phyloP scores from a whole-genome alignment of 2,797 vertebrate species.

The Telmatherina bonti region DNA sequence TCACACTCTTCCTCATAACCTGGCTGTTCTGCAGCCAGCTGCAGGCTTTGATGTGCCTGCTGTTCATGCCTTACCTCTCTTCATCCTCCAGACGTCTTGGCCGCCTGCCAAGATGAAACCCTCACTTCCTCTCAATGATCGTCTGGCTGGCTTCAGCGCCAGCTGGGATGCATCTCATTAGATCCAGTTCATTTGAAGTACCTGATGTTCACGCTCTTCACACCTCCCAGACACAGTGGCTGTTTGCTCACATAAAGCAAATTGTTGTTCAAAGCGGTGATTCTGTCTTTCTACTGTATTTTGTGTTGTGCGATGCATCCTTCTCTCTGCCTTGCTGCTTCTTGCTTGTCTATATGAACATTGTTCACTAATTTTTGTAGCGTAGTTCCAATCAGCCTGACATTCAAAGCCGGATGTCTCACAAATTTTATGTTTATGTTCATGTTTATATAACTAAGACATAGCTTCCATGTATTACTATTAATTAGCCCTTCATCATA shows the following conservation, averaged over 20 bases:
- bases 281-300: background rate
- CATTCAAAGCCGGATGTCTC: too few relatives aligned
- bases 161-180: slow-evolving; percentile 63
- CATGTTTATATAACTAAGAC: too few relatives aligned
- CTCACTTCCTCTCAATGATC: slow-evolving; percentile 18
- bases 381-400: too few relatives aligned
- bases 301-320: background rate
- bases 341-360: too few relatives aligned
- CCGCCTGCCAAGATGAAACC: slow-evolving; percentile 42
- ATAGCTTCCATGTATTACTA: too few relatives aligned
- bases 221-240: slow-evolving; percentile 6
- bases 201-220: slow-evolving; percentile 52
- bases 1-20: background rate
- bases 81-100: slow-evolving; percentile 46
- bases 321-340: background rate
- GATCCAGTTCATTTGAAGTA: slow-evolving; percentile 54
- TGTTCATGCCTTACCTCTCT: slow-evolving; percentile 17
- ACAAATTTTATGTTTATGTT: too few relatives aligned
- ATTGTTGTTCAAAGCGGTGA: background rate
- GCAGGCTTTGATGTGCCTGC: slow-evolving; percentile 48
- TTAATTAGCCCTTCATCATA: too few relatives aligned
- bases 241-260: slow-evolving; percentile 29
- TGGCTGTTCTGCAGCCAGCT: slow-evolving; percentile 16
- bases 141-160: slow-evolving; percentile 17
- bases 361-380: too few relatives aligned